Evolutionary conservation across 2,888 invertebrate genomes (phyloP).

Genomic region (Xylocampa areola): DNA sequence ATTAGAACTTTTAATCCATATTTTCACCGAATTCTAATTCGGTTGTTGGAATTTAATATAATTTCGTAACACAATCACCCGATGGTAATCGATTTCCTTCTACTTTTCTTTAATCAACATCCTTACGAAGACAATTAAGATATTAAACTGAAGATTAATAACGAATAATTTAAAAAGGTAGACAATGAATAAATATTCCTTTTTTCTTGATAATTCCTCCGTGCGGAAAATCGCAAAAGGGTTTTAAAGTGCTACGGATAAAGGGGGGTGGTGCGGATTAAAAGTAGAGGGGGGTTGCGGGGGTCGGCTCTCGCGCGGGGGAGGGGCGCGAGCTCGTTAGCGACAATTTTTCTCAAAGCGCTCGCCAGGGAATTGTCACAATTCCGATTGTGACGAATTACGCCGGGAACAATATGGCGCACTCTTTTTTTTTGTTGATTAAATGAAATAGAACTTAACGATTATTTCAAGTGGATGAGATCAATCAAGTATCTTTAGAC

Average conservation of each 20-base stretch:
- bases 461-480: constrained; percentile 43
- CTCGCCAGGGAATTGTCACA: constrained; percentile 85
- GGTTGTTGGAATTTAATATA: constrained; percentile 3
- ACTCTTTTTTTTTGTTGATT: constrained; percentile 73
- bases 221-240: constrained; percentile 86
- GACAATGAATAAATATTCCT: constrained; percentile 77
- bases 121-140: constrained; percentile 47
- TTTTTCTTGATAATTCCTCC: constrained; percentile 83
- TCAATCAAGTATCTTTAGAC: constrained; percentile 39
- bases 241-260: constrained; percentile 87
- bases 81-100: constrained; percentile 20
- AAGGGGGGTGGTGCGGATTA: constrained; percentile 78
- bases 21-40: constrained; percentile 11
- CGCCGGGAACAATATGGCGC: constrained; percentile 76
- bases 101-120: constrained; percentile 24
- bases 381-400: constrained; percentile 88
- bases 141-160: constrained; percentile 61
- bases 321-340: constrained; percentile 83
- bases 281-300: constrained; percentile 72
- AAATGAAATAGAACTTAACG: constrained; percentile 73
- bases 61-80: constrained; percentile 15
- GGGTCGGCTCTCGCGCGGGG: constrained; percentile 48
- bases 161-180: constrained; percentile 59
- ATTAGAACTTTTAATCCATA: background rate
- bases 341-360: constrained; percentile 89